Evolutionary conservation across 1,140 invertebrate genomes (phyloP).

Genomic region (Eumaeus atala): DNA sequence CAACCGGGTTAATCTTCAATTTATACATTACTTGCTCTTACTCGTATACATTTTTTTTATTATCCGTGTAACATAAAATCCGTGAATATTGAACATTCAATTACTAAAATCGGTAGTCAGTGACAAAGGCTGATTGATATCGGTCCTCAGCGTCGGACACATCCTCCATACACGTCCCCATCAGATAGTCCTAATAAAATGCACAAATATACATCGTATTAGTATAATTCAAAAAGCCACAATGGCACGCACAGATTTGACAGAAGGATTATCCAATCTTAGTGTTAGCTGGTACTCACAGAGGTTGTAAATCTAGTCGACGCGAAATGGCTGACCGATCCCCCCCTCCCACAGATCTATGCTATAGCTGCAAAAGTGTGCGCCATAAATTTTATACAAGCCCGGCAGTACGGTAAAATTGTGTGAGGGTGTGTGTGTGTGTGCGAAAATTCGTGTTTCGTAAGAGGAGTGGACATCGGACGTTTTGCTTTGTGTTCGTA

Average conservation of each 20-base stretch:
- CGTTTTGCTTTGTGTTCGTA: slow-evolving; percentile 57
- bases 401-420: slow-evolving; percentile 65
- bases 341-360: slow-evolving; percentile 55
- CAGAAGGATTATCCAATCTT: slow-evolving; percentile 50
- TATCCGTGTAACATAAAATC: too few species aligned
- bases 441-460: slow-evolving; percentile 66
- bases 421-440: slow-evolving; percentile 48
- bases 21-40: too few species aligned
- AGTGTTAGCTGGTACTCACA: slow-evolving; percentile 58
- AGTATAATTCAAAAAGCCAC: slow-evolving; percentile 31
- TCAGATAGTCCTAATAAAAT: slow-evolving; percentile 24
- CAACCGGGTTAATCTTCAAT: too few species aligned
- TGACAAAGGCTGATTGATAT: too few species aligned
- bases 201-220: slow-evolving; percentile 33
- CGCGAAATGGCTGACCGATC: slow-evolving; percentile 71
- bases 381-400: slow-evolving; percentile 71
- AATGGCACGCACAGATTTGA: slow-evolving; percentile 35
- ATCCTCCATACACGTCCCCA: neutral
- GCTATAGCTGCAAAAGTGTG: slow-evolving; percentile 70
- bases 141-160: too few species aligned
- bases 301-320: slow-evolving; percentile 71
- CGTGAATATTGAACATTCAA: too few species aligned
- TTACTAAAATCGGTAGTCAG: too few species aligned
- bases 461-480: slow-evolving; percentile 62
- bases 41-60: too few species aligned